Base-by-base conservation (phyloP, 2,797 vertebrate genomes). In the Heteromormyrus szaboi region DNA sequence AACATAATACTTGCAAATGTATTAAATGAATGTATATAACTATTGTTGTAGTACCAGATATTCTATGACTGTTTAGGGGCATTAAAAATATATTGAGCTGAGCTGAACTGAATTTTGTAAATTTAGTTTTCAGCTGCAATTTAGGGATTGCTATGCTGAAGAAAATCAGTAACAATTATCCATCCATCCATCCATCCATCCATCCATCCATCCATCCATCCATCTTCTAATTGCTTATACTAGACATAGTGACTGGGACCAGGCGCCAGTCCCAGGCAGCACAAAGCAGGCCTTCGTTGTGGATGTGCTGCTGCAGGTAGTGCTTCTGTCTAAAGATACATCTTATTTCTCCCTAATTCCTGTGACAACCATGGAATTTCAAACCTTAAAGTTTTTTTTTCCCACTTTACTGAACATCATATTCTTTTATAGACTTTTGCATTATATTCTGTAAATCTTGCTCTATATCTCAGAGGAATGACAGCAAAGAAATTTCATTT, bases 391-490 rank as follows among this genome's bases (percentile, higher is more conserved):
- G 48, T 85, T 85, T 51, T 51, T 50, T 25, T 25, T n/a, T 0
- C 0, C 0, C 50, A 33, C 48, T 53, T 53, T 53, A 85, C 22
- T 25, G n/a, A 85, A 53, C 83, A 25, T 12, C 11, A 51, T 85
- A 17, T 51, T 4, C 46, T 51, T 53, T 85, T 85, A 85, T 25
- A 53, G 9, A 53, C 8, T 29, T 50, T 53, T 25, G 48, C 19
- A 50, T 53, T 53, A 29, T 85, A 51, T 53, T 51, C 83, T 85
- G 83, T 85, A 85, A 85, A 85, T 85, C 83, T 53, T 85, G 83
- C 50, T 85, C 83, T 53, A 46, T 85, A 33, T 53, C 48, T 85
- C 83, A 51, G 83, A 53, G 50, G 48, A 33, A 85, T 6, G 83
- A 53, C 83, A 85, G 83, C 14, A 44, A 44, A 79, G 37, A 79